Percentiles rank a stretch among this genome's conserved stretches.
Conservation (phyloP, 30 jellyfish, hydroid and myxozoan species). For the Haliclystus octoradiatus region DNA sequence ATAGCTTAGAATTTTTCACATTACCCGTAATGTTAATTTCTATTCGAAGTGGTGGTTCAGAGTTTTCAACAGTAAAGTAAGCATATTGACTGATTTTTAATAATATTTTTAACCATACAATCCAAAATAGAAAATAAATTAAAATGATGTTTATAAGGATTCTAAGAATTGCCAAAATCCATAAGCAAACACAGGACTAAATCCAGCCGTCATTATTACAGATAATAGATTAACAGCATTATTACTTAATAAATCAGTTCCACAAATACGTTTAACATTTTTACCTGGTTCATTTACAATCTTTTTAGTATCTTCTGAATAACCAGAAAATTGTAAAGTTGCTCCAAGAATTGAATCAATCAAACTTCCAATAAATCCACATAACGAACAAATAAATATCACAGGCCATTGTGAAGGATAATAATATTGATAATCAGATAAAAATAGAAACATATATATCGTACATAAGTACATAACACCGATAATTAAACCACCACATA, state of each 20-base stretch:
- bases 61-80: too few species aligned
- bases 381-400: conserved; percentile 22
- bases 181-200: conserved; percentile 48
- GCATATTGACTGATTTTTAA: too few species aligned
- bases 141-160: too few species aligned
- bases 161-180: conserved; percentile 26
- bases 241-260: conserved; percentile 40
- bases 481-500: conserved; percentile 54
- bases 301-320: conserved; percentile 31
- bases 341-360: conserved; percentile 82
- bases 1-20: too few species aligned
- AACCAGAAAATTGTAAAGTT: conserved; percentile 71
- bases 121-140: too few species aligned
- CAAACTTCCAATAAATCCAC: conserved; percentile 72
- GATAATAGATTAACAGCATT: conserved; percentile 52
- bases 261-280: conserved; percentile 37
- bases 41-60: too few species aligned
- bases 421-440: conserved; percentile 6
- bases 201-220: conserved; percentile 37
- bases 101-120: too few species aligned
- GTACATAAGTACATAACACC: conserved; percentile 34
- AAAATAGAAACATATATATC: neutral
- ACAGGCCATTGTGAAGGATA: conserved; percentile 83
- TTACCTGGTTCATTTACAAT: conserved; percentile 49
- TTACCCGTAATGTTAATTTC: too few species aligned